Conservation (phyloP, 2,113 vertebrate genomes). For the Peromyscus maniculatus region DNA sequence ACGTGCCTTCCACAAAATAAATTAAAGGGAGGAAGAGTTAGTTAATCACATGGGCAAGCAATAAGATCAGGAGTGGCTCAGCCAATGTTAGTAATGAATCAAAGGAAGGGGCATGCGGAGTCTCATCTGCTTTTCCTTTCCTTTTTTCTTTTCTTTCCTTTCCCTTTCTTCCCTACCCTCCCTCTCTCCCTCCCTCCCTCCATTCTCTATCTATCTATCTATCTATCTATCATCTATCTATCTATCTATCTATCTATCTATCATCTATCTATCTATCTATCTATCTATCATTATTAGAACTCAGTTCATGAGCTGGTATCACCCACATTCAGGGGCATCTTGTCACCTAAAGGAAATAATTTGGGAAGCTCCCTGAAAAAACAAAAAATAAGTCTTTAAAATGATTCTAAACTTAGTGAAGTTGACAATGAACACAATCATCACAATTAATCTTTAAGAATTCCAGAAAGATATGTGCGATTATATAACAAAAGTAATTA, state of each 20-base stretch:
- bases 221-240: too few relatives aligned
- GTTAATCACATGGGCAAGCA: background rate
- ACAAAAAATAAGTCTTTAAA: background rate
- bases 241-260: background rate
- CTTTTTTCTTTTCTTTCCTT: too few relatives aligned
- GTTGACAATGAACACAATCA: background rate
- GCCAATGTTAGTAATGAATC: background rate
- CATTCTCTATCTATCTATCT: too few relatives aligned
- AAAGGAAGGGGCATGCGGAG: too few relatives aligned
- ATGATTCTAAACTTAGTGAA: background rate
- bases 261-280: background rate
- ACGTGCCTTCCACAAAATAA: background rate
- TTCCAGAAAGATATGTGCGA: background rate
- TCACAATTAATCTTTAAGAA: background rate
- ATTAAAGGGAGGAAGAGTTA: background rate
- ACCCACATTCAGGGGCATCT: background rate
- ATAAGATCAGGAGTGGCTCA: background rate
- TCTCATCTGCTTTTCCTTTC: background rate
- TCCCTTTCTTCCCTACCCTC: rapidly evolving
- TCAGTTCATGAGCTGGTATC: background rate
- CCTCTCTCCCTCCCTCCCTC: background rate
- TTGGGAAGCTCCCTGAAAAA: background rate
- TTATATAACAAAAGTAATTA: background rate
- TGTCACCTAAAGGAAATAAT: background rate
- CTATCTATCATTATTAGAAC: background rate